phyloP scores from a whole-genome alignment of 2,797 vertebrate genomes.

The Periophthalmus magnuspinnatus region DNA sequence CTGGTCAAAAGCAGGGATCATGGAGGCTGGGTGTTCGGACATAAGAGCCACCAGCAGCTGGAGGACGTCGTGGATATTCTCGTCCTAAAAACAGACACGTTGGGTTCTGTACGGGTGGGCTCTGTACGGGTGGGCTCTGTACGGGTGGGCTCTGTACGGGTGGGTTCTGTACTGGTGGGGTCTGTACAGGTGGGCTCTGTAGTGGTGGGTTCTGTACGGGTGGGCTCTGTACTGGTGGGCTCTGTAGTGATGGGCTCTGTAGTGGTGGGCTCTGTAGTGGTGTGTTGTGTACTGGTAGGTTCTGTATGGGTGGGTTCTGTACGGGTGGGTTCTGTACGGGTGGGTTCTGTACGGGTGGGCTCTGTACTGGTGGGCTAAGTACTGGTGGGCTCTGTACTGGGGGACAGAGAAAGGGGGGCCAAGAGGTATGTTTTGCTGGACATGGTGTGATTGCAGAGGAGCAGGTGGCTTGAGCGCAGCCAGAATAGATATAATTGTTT shows the following conservation, averaged over 20 bases:
- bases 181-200: not conserved
- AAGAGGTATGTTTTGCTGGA: conserved; percentile 32
- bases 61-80: conserved; percentile 98
- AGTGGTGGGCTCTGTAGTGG: not conserved
- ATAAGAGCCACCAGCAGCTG: conserved; percentile 96
- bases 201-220: too few species aligned
- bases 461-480: conserved; percentile 46
- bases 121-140: not conserved
- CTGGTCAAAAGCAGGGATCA: conserved; percentile 99
- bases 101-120: conserved; percentile 7
- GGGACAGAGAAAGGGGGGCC: conserved; percentile 8
- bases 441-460: conserved; percentile 19
- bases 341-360: too few species aligned
- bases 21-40: conserved; percentile 98
- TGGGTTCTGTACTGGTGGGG: not conserved
- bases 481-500: conserved; percentile 63
- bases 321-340: too few species aligned
- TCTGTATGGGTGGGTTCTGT: too few species aligned
- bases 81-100: conserved; percentile 81
- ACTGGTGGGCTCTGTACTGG: too few species aligned
- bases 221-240: not conserved
- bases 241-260: not conserved
- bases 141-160: too few species aligned
- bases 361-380: too few species aligned
- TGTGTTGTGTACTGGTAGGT: too few species aligned